Evolutionary conservation across 2,888 invertebrate genomes (phyloP).

Genomic region (Platycheirus rosarum): DNA sequence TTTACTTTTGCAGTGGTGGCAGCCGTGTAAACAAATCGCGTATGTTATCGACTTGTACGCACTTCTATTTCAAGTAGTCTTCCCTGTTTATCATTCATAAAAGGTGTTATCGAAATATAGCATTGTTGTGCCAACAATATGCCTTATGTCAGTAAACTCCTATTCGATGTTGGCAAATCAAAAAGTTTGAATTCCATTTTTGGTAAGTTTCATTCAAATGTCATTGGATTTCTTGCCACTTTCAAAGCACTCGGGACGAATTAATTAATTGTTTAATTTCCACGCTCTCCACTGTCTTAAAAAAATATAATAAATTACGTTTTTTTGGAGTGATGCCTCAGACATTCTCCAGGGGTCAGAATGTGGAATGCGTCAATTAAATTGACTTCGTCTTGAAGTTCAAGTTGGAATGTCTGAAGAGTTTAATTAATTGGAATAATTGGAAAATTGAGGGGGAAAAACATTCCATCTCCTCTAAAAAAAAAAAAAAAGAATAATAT

Average conservation of each 20-base stretch:
- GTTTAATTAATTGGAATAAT: conserved; percentile 60
- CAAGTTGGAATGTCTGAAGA: too few species aligned
- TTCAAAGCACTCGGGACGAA: conserved; percentile 29
- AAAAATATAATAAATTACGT: too few species aligned
- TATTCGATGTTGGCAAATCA: conserved; percentile 46
- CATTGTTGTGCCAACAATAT: neutral
- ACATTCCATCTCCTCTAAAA: neutral
- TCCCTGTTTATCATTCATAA: conserved; percentile 58
- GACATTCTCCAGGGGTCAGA: conserved; percentile 40
- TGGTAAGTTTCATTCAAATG: conserved; percentile 43
- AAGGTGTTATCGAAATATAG: conserved; percentile 45
- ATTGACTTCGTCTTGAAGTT: conserved; percentile 31
- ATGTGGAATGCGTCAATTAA: conserved; percentile 53
- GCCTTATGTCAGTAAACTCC: conserved; percentile 61
- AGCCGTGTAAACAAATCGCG: conserved; percentile 17
- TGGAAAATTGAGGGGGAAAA: conserved; percentile 27
- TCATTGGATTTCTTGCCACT: too few species aligned
- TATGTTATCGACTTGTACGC: conserved; percentile 33
- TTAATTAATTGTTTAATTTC: conserved; percentile 34
- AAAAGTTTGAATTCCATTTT: conserved; percentile 50
- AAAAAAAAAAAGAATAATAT: conserved; percentile 16
- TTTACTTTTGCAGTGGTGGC: conserved; percentile 9
- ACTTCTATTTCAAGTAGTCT: conserved; percentile 31
- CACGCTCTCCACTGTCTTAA: conserved; percentile 24
- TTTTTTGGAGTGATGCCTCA: too few species aligned